Conservation (phyloP, 2,797 vertebrate species). For the Rachycentron canadum region DNA sequence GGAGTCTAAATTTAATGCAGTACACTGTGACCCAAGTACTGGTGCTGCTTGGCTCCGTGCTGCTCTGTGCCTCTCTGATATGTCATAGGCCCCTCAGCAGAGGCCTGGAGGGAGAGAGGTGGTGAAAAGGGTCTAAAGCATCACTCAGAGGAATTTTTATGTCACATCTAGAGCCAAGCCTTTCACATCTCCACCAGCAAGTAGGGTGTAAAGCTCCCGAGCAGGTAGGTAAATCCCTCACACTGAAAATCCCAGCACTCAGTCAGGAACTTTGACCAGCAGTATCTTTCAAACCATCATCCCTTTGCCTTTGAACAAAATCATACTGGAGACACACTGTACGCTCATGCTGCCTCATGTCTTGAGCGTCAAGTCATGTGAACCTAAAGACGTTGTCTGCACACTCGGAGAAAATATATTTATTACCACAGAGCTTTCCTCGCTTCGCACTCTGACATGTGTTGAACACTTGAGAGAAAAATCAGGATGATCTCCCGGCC, state of each 20-base stretch:
- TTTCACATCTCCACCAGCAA: conserved; percentile 66
- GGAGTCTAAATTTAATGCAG: conserved; percentile 88
- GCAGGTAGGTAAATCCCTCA: conserved; percentile 62
- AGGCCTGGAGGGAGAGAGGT: conserved; percentile 67
- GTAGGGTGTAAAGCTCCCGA: conserved; percentile 55
- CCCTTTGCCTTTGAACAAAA: conserved; percentile 45
- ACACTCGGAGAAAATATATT: conserved; percentile 9
- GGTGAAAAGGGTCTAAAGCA: conserved; percentile 67
- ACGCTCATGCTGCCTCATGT: conserved; percentile 13
- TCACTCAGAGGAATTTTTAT: conserved; percentile 71
- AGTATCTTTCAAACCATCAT: conserved; percentile 48
- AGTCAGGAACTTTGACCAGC: conserved; percentile 56
- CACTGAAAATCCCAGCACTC: conserved; percentile 39
- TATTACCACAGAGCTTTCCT: conserved; percentile 14
- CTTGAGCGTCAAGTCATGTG: conserved; percentile 18
- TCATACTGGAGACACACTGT: conserved; percentile 8
- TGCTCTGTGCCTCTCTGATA: conserved; percentile 72
- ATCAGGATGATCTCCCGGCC: conserved; percentile 32
- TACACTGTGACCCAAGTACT: conserved; percentile 81
- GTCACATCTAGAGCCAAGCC: conserved; percentile 73
- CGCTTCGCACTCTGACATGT: conserved; percentile 41
- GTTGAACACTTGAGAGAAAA: conserved; percentile 55
- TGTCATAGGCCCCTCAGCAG: conserved; percentile 68
- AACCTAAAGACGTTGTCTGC: conserved; percentile 5
- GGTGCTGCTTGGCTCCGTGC: conserved; percentile 65